Evolutionary conservation across 2,113 vertebrate genomes (phyloP).

Genomic region (Hypocryptadius cinnamomeus): DNA sequence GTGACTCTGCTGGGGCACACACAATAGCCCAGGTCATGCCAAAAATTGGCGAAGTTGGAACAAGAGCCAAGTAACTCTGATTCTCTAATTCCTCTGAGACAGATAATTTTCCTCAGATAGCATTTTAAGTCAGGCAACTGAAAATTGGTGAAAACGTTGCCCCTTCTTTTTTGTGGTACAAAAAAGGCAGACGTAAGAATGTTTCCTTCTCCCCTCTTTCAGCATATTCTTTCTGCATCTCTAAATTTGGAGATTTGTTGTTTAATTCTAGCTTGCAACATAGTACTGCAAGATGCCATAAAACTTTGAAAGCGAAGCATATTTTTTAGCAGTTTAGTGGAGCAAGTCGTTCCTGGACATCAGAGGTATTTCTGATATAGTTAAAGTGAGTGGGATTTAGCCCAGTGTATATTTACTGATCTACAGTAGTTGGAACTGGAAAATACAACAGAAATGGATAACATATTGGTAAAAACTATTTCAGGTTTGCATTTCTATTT

Average conservation of each 20-base stretch:
- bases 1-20: neutral
- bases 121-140: neutral
- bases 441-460: neutral
- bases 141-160: neutral
- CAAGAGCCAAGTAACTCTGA: neutral
- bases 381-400: neutral
- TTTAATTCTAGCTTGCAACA: neutral
- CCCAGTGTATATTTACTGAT: neutral
- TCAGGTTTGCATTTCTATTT: neutral
- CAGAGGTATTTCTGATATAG: neutral
- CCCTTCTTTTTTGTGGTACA: neutral
- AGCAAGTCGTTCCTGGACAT: neutral
- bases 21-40: neutral
- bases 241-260: neutral
- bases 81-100: neutral
- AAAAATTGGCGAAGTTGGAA: neutral
- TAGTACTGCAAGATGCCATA: neutral
- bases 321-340: neutral
- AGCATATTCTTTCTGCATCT: neutral
- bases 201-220: neutral
- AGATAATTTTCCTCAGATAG: neutral
- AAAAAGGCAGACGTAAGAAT: neutral
- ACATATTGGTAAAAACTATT: neutral
- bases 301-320: neutral
- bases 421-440: neutral